phyloP scores from a whole-genome alignment of 2,888 invertebrate species.

The Agelastica alni region DNA sequence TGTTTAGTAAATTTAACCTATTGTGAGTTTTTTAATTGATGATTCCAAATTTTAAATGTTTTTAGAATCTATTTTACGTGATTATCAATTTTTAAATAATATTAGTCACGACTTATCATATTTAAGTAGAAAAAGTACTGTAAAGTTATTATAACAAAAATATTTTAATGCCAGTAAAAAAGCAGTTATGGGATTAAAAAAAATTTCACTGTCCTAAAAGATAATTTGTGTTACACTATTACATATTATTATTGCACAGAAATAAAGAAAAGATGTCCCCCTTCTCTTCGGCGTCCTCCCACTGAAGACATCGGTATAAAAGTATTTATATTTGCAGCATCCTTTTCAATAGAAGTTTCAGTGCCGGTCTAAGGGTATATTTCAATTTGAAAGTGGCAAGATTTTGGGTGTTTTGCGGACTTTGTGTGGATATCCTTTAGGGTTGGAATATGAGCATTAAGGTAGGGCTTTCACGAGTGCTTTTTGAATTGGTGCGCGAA shows the following conservation, averaged over 20 bases:
- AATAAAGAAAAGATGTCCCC: conserved; percentile 37
- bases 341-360: conserved; percentile 46
- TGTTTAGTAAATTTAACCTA: too few species aligned
- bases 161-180: too few species aligned
- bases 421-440: conserved; percentile 27
- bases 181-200: neutral
- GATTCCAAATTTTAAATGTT: too few species aligned
- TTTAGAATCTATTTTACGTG: too few species aligned
- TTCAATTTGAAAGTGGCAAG: conserved; percentile 34
- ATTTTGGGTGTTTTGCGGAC: conserved; percentile 33
- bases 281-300: conserved; percentile 50
- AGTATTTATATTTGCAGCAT: conserved; percentile 51
- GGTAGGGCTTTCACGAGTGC: conserved; percentile 28
- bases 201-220: neutral
- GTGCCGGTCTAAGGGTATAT: conserved; percentile 43
- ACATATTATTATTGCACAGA: conserved; percentile 46
- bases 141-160: too few species aligned
- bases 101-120: too few species aligned
- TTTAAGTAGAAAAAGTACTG: too few species aligned
- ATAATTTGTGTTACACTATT: conserved; percentile 49
- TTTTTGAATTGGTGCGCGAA: conserved; percentile 11
- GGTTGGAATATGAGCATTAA: conserved; percentile 37
- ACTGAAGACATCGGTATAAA: conserved; percentile 50
- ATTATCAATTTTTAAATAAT: too few species aligned
- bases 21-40: too few species aligned